Conservation (phyloP, 1,140 invertebrate genomes). For the Drosophila jambulina region DNA sequence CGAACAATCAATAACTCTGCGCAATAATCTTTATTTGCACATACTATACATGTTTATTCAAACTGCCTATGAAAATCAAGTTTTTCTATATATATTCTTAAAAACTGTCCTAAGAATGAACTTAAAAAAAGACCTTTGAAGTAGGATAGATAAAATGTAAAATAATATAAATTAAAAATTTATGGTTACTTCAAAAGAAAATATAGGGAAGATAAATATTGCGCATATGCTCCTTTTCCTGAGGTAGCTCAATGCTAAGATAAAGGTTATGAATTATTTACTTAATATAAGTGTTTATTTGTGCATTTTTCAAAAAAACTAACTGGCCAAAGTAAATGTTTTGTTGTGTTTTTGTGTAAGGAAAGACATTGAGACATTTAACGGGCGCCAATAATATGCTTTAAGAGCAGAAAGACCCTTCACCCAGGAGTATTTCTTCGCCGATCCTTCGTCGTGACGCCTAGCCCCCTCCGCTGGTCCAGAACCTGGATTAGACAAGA, state of each 20-base stretch:
- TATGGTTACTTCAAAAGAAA: too few species aligned
- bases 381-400: conserved; percentile 50
- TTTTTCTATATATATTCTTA: too few species aligned
- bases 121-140: too few species aligned
- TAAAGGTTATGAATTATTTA: not conserved
- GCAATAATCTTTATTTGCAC: too few species aligned
- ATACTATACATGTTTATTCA: too few species aligned
- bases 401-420: conserved; percentile 31
- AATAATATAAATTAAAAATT: too few species aligned
- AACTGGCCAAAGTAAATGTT: not conserved
- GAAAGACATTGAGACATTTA: not conserved
- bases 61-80: too few species aligned
- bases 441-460: not conserved
- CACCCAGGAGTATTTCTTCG: conserved; percentile 4
- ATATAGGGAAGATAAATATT: too few species aligned
- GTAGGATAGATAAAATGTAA: too few species aligned
- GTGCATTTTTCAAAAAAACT: not conserved
- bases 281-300: not conserved
- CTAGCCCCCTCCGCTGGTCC: not conserved
- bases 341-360: not conserved
- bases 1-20: too few species aligned
- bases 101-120: too few species aligned
- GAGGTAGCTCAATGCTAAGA: not conserved
- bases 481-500: conserved; percentile 2
- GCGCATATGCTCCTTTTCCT: not conserved